Evolutionary conservation across 2,888 invertebrate genomes (phyloP), one percentile per base, ranked within the genome.

Genomic region (Athalia rosae): DNA sequence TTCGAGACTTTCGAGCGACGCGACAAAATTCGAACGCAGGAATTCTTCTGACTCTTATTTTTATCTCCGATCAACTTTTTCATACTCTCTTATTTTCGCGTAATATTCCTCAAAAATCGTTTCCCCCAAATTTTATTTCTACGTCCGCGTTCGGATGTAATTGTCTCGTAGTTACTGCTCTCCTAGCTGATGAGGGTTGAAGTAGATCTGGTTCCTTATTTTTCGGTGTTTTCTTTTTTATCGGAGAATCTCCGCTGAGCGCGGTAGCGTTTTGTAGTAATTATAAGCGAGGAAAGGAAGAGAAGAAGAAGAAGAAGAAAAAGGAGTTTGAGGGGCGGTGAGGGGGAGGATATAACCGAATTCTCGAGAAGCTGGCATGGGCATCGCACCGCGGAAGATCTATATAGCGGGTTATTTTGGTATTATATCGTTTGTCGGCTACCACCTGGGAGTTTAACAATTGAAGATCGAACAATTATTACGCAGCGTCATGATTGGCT

Each of bases 381-480:
- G 53, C 53, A 53, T 53, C 4, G 28, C 28, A 28, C 28, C 28
- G 28, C 28, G 28, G 28, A 28, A 28, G 28, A 28, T 28, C 28
- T 28, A 28, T 28, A 28, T 28, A 28, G 53, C 53, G n/a, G 41
- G 71, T 43, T 71, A 13, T 56, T 71, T 56, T 28, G 58, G 71
- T 71, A 58, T 71, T 71, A 71, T 82, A 85, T 84, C 82, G 84
- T 80, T 81, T 80, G 82, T 78, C 82, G 83, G 78, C 84, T 86
- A 82, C 86, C 86, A 88, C 88, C 87, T 87, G 87, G 87, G 83
- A 84, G 85, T 79, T 74, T 77, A 77, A 79, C 84, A 83, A 87
- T 86, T 85, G 85, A 84, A 84, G 81, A 79, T 81, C 80, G 84
- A 87, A 87, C 87, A 88, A 88, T 88, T 83, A 82, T 85, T 86